Percentiles rank a stretch among this genome's conserved stretches.
These are phyloP conservation scores for Premnoplex brunnescens DNA, from an alignment of 2,797 vertebrate species.

Conservation along the genomic window DNA sequence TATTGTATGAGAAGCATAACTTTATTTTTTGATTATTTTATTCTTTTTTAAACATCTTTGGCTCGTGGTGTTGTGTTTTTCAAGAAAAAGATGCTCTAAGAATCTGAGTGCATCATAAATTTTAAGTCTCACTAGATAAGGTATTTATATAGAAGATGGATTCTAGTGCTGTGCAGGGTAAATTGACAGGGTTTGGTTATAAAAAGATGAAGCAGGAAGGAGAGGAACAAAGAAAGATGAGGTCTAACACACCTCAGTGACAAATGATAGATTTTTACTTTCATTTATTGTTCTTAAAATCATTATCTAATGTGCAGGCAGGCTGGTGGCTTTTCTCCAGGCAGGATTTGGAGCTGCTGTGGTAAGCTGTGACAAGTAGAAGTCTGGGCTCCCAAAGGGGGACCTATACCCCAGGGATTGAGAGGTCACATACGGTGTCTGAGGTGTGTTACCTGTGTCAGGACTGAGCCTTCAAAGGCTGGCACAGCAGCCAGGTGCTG, in stretches of 20 bases:
- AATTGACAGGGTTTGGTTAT: not conserved
- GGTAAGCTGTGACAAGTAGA: rapidly evolving
- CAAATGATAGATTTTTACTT: not conserved
- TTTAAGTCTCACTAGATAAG: not conserved
- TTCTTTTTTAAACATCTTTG: not conserved
- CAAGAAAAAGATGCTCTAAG: not conserved
- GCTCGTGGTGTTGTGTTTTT: not conserved
- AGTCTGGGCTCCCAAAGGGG: not conserved
- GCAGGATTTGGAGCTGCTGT: not conserved
- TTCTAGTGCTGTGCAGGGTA: not conserved
- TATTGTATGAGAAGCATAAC: not conserved
- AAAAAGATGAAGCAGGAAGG: not conserved
- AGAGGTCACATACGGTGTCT: rapidly evolving
- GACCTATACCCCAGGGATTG: not conserved
- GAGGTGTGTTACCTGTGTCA: rapidly evolving
- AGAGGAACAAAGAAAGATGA: not conserved
- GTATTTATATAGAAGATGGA: not conserved
- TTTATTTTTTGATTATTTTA: not conserved
- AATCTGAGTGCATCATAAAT: not conserved
- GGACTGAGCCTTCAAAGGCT: not conserved
- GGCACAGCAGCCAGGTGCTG: not conserved
- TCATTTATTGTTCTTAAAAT: not conserved
- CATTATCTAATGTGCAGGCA: rapidly evolving
- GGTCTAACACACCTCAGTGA: not conserved
- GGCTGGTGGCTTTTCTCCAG: not conserved